Conservation (phyloP, 2,113 vertebrate genomes). For the Morone chrysops region DNA sequence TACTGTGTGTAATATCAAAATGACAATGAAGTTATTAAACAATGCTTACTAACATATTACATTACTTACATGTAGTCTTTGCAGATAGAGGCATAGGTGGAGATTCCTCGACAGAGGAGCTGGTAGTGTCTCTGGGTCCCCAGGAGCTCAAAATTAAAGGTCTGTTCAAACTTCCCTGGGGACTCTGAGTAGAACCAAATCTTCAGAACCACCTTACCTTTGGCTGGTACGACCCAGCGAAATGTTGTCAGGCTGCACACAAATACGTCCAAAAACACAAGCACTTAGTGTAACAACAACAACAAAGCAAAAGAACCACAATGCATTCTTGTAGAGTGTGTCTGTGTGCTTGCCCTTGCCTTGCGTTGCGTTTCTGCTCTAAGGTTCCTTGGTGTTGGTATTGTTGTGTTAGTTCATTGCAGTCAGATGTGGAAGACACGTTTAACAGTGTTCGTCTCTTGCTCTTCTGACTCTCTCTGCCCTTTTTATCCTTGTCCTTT, state of each 20-base stretch:
- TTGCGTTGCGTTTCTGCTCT: constrained; percentile 62
- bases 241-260: constrained; percentile 79
- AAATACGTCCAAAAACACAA: background rate
- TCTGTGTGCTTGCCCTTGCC: constrained; percentile 73
- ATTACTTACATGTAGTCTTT: constrained; percentile 86
- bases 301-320: background rate
- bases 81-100: constrained; percentile 89
- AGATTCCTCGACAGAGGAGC: constrained; percentile 85
- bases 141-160: constrained; percentile 89
- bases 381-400: constrained; percentile 26
- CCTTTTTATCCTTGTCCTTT: constrained; percentile 55
- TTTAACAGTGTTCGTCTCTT: background rate
- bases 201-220: constrained; percentile 80
- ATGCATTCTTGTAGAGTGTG: background rate
- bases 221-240: constrained; percentile 90
- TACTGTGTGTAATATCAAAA: too few relatives aligned
- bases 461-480: constrained; percentile 68
- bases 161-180: constrained; percentile 86
- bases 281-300: background rate
- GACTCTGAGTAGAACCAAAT: constrained; percentile 85
- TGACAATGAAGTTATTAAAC: background rate
- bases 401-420: constrained; percentile 43
- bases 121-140: constrained; percentile 86
- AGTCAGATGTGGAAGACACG: constrained; percentile 15
- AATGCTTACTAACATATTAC: background rate